Evolutionary conservation across 2,888 invertebrate genomes (phyloP).

Genomic region (Sicus ferrugineus): DNA sequence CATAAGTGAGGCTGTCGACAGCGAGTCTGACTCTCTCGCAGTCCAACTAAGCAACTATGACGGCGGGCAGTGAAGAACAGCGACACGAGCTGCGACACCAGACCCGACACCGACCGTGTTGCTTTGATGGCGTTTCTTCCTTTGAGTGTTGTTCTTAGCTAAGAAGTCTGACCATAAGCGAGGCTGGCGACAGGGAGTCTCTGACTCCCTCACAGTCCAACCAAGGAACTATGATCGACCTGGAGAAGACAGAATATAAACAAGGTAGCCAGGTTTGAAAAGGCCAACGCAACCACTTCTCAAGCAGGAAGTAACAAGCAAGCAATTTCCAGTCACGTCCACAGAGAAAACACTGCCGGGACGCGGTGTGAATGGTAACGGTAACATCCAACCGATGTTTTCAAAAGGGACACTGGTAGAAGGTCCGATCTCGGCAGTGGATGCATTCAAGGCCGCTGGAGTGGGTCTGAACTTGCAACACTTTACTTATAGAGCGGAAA

Average conservation of each 20-base stretch:
- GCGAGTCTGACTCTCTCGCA: too few relatives aligned
- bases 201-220: neutral
- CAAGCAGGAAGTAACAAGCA: neutral
- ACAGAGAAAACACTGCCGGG: neutral
- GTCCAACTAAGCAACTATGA: neutral
- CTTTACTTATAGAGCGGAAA: neutral
- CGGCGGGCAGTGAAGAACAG: neutral
- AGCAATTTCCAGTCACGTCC: neutral
- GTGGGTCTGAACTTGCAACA: neutral
- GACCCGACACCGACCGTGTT: neutral
- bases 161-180: constrained; percentile 1
- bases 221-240: neutral
- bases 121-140: neutral
- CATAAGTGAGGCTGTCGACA: too few relatives aligned
- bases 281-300: neutral
- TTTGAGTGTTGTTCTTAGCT: neutral
- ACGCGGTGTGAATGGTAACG: neutral
- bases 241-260: neutral
- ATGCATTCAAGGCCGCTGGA: neutral
- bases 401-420: too few relatives aligned
- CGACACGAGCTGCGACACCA: neutral
- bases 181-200: neutral
- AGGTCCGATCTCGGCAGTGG: too few relatives aligned
- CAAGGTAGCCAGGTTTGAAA: neutral
- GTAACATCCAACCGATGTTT: too few relatives aligned